A percentile compares a stretch with the other conserved stretches of the same genome.
These are phyloP conservation scores for Exocentrus adspersus DNA, from an alignment of 2,888 invertebrate genomes.

Conservation along the genomic window DNA sequence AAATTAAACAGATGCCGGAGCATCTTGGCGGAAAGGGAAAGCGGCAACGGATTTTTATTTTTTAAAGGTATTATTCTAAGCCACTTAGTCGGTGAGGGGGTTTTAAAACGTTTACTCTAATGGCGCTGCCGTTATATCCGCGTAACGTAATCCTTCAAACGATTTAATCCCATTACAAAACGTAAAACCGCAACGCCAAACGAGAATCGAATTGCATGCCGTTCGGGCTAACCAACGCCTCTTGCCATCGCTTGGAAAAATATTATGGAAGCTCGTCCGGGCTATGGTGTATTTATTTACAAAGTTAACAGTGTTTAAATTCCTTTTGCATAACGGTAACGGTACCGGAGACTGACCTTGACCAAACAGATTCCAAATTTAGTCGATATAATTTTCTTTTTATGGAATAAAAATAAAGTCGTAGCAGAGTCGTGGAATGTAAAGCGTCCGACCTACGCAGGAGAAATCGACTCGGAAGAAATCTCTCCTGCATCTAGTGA, in stretches of 20 bases:
- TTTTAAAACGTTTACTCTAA: background rate
- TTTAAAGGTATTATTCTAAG: background rate
- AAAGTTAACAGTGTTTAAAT: no score
- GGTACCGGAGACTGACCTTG: background rate
- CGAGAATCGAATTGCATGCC: background rate
- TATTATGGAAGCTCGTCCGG: no score
- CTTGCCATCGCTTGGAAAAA: no score
- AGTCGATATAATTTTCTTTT: no score
- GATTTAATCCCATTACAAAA: constrained; percentile 5
- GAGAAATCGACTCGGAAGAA: no score
- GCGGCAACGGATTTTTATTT: background rate
- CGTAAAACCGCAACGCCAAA: constrained; percentile 4
- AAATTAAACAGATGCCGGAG: constrained; percentile 1
- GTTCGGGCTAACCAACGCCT: no score
- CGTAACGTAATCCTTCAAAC: background rate
- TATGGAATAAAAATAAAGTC: no score
- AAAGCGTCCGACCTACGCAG: no score
- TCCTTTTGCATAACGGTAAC: background rate
- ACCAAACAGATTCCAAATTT: no score
- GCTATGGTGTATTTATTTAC: no score
- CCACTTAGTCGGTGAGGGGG: background rate
- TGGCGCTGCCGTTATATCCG: background rate
- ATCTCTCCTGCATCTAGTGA: background rate
- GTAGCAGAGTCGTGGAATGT: no score
- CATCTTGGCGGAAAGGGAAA: background rate